Evolutionary conservation across 2,113 vertebrate genomes (phyloP), one percentile per base, ranked within the genome.

Genomic region (Lota lota): DNA sequence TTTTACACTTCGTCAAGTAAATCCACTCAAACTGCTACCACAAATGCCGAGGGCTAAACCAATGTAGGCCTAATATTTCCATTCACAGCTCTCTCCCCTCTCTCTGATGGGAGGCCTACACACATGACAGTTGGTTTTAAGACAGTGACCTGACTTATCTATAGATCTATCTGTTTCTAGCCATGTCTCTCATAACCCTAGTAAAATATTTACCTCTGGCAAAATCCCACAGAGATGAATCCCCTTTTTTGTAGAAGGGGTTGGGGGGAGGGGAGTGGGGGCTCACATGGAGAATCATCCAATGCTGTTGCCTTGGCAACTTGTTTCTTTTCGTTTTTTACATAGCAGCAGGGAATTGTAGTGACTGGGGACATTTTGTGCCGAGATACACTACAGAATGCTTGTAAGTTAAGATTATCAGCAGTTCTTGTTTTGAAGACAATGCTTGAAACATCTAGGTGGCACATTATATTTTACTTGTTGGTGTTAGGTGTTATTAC

Each of bases 271-370:
- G 80, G 80, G 61, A 74, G 73, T 77, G 77, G 85, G 70, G 73
- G 36, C 12, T 47, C 40, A 47, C 40, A 47, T 10, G 40, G 40
- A 47, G 40, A 47, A 47, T 78, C 72, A 57, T 59, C 21, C 20
- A 57, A 79, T 67, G 80, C 73, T 83, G 91, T 91, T 91, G 84
- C 89, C 87, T 76, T 86, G 90, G 87, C 77, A 91, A 91, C 90
- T 64, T 16, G 0, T 67, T 86, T 80, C 2, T 5, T 47, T 47
- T 47, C n/a, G n/a, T n/a, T 77, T 84, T 85, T 86, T 81, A 67
- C 63, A 67, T 74, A 73, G 72, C 74, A 79, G 77, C 65, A 72
- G 79, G 78, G 83, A 76, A 79, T 84, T 82, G 63, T 56, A 79
- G 58, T 58, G 67, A 68, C 69, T n/a, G 72, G 53, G 72, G 59